Base-by-base conservation (phyloP, 2,113 vertebrate genomes). In the Syngnathus typhle region DNA sequence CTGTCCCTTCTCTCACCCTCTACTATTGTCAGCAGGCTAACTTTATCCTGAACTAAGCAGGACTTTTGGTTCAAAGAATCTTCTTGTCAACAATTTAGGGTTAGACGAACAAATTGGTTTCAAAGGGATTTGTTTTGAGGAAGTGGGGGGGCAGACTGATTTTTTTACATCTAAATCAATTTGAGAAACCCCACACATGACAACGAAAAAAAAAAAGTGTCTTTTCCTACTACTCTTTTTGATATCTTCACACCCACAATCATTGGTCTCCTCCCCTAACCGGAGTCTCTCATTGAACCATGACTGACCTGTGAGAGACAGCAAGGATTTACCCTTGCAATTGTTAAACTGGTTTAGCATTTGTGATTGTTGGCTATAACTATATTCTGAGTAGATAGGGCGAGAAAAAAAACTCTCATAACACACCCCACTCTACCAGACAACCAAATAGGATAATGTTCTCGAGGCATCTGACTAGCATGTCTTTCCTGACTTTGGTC, bases 1-100 rank as follows among this genome's bases (percentile, higher is more conserved):
- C 55, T 74, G 58, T 76, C 70, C 60, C 68, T 27, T 65, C 54
- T 32, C 32, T 78, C 64, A 74, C 64, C 66, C 68, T 61, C 27
- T 65, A 4, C 36, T 62, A 41, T 67, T 58, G 64, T 58, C 16
- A 76, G 67, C 56, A 15, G 75, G 60, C 76, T 76, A 61, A 80
- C 79, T 81, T 75, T 41, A 71, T 39, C 60, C 23, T 6, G 23
- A 56, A 27, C 7, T 23, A 36, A 23, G 16, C 15, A 59, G 27
- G 49, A 32, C n/a, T 7, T 52, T 21, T 52, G 6, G 46, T 47
- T 47, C 46, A 52, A 63, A 70, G 67, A 71, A 60, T 16, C 15
- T 27, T 56, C 12, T 32, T 36, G 55, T 56, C 21, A 27, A 23
- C 12, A 27, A 36, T 56, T 36, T 11, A 27, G 54, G 54, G 27